Evolutionary conservation across 1,140 invertebrate species (phyloP).

Genomic region (Drosophila saltans): DNA sequence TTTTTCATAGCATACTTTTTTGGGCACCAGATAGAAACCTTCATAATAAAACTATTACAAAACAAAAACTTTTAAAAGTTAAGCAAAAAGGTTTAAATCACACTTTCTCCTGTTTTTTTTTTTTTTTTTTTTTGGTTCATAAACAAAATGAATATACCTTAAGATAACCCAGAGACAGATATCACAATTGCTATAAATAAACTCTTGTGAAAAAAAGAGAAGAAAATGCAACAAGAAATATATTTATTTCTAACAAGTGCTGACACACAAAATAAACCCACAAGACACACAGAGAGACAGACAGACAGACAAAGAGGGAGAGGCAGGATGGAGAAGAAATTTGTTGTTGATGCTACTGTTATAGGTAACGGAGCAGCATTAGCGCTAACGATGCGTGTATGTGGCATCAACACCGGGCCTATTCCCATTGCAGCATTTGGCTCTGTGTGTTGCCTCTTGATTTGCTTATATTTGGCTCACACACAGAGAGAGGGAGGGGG

Average conservation of each 20-base stretch:
- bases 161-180: conserved; percentile 6
- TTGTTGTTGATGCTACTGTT: neutral
- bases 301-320: neutral
- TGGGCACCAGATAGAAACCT: too few species aligned
- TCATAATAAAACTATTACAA: neutral
- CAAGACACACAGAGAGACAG: neutral
- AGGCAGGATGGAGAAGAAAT: neutral
- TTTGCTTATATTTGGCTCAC: conserved; percentile 69
- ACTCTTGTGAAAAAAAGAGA: neutral
- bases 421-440: conserved; percentile 72
- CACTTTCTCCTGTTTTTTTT: neutral
- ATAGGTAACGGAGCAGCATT: conserved; percentile 39
- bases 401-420: conserved; percentile 34
- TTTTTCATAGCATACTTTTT: conserved; percentile 9
- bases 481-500: conserved; percentile 48
- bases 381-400: conserved; percentile 43
- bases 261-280: conserved; percentile 24
- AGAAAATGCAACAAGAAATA: conserved; percentile 21
- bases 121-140: neutral
- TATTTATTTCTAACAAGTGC: conserved; percentile 18
- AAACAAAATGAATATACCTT: conserved; percentile 2
- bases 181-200: conserved; percentile 19
- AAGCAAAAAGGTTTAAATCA: neutral
- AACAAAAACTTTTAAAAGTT: neutral
- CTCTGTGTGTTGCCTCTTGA: conserved; percentile 64